Conservation (phyloP, 2,113 vertebrate species). For the Paralichthys olivaceus region DNA sequence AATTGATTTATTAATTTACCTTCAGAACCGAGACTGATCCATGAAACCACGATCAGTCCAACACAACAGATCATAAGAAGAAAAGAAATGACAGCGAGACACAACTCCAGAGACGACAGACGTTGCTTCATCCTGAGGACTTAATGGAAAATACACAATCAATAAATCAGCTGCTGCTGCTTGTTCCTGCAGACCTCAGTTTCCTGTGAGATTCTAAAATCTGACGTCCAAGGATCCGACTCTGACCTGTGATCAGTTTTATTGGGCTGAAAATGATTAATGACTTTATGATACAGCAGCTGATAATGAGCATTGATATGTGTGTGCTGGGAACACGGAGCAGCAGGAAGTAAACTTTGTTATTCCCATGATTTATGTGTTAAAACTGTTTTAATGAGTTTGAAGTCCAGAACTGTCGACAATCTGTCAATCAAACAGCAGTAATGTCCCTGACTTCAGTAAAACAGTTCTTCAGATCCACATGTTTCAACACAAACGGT, state of each 20-base stretch:
- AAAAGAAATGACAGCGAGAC: slow-evolving; percentile 38
- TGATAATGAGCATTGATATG: background rate
- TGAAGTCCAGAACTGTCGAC: background rate
- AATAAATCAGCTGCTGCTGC: background rate
- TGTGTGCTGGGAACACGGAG: background rate
- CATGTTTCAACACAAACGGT: background rate
- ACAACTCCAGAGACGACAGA: slow-evolving; percentile 65
- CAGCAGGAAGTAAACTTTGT: background rate
- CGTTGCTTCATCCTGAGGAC: slow-evolving; percentile 30
- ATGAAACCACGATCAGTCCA: slow-evolving; percentile 47
- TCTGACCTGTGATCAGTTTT: slow-evolving; percentile 16
- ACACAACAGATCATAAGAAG: slow-evolving; percentile 67
- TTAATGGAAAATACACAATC: background rate
- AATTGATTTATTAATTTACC: slow-evolving; percentile 37
- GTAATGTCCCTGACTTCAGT: background rate
- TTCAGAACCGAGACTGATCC: slow-evolving; percentile 49
- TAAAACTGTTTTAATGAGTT: background rate
- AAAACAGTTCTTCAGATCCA: too few species aligned
- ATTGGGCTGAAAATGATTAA: slow-evolving; percentile 20
- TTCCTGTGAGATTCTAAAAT: background rate
- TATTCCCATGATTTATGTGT: too few species aligned
- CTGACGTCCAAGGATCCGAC: background rate
- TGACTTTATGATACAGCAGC: slow-evolving; percentile 6
- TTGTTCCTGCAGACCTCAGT: background rate
- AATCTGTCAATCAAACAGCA: background rate